Base-by-base conservation (phyloP, 2,888 invertebrate genomes). In the Cosmorhoe ocellata region DNA sequence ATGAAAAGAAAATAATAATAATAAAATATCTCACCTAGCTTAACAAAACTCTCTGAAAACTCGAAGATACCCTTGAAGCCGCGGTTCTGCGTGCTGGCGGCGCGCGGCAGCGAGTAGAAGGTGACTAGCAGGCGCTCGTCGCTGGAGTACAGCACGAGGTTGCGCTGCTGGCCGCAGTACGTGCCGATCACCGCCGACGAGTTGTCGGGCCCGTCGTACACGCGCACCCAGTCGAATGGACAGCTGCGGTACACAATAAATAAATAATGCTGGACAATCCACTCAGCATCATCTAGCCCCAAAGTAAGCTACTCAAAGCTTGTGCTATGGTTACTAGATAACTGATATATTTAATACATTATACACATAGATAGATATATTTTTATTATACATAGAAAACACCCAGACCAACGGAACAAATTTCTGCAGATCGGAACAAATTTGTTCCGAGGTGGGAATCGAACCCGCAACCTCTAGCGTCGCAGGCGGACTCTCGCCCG, bases 61-160 rank as follows among this genome's bases (percentile, higher is more conserved):
- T 98, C 98, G 92, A 97, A 99, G 88, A 98, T 97, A 81, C 98
- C 98, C 91, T 97, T 97, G 92, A 98, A 99, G 81, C 99, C 99
- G 84, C 98, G 94, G 91, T 99, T 98, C 91, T 98, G 98, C 69
- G 97, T 95, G 90, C 96, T 97, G 82, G 95, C 98, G 84, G 95
- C 95, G 90, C 97, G 94, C 81, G 95, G 94, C 74, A 98, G 93
- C 70, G 98, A 97, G 84, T 93, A 95, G 92, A 99, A 98, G 74
- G 97, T 94, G 78, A 99, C 96, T 78, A 95, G 95, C 74, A 99
- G 93, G 64, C 95, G 94, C 81, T 97, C 95, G 88, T 96, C 95
- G 81, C 97, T 97, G 78, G 98, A 98, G 92, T 97, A 98, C 69
- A 98, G 93, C 81, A 98, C 97, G 85, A 98, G 93, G 91, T 98